These are phyloP conservation scores for Daboia siamensis DNA, from an alignment of 2,113 vertebrate species.

Conservation along the genomic window DNA sequence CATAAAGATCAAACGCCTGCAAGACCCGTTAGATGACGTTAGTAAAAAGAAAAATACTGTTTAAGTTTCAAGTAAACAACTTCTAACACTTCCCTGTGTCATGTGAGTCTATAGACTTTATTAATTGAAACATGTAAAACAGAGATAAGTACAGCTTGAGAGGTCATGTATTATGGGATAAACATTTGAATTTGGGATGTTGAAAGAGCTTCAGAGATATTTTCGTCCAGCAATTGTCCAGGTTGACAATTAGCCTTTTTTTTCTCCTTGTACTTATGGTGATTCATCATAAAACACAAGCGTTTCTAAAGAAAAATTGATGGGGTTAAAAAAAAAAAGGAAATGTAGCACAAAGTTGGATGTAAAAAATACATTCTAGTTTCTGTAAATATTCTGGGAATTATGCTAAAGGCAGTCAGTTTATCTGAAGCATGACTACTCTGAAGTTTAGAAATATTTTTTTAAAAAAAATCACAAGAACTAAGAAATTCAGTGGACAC, in stretches of 20 bases:
- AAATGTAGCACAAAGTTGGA: no score
- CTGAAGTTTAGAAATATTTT: no score
- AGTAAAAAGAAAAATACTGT: slow-evolving; percentile 45
- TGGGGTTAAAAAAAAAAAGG: no score
- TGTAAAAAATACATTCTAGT: no score
- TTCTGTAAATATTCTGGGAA: no score
- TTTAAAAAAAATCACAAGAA: no score
- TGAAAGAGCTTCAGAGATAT: background rate
- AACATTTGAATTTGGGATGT: background rate
- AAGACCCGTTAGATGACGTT: slow-evolving; percentile 50
- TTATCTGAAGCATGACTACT: no score
- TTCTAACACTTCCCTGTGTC: background rate
- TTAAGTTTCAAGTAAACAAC: slow-evolving; percentile 4
- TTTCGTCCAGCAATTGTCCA: background rate
- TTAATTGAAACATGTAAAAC: background rate
- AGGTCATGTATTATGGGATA: background rate
- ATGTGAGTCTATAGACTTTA: background rate
- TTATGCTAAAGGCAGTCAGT: no score
- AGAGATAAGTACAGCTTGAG: background rate
- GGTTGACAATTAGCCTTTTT: background rate
- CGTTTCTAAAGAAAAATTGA: background rate
- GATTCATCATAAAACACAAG: background rate
- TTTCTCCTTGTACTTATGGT: background rate
- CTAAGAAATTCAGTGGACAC: no score
- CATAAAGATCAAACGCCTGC: slow-evolving; percentile 98